A percentile compares a stretch with the other conserved stretches of the same genome.
phyloP scores from a whole-genome alignment of 2,113 vertebrate genomes.

The Myanophis thanlyinensis region DNA sequence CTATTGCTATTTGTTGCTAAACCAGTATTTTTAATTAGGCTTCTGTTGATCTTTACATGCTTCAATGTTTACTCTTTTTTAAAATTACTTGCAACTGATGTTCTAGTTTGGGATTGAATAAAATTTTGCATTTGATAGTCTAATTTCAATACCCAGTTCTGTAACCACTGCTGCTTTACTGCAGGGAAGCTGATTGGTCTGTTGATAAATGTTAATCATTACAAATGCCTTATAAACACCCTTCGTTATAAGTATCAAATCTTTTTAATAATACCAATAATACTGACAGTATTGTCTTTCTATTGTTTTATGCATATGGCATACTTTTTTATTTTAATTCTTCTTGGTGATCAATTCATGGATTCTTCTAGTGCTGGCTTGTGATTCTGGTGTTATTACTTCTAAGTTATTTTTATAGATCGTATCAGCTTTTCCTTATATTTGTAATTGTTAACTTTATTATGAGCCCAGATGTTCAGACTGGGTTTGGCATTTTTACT shows the following conservation, averaged over 20 bases:
- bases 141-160: neutral
- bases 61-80: too few relatives aligned
- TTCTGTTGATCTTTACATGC: too few relatives aligned
- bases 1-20: neutral
- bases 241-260: too few relatives aligned
- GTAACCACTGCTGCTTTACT: neutral
- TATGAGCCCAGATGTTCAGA: neutral
- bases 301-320: too few relatives aligned
- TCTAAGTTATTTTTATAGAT: neutral
- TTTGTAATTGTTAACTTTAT: neutral
- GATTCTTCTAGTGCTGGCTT: neutral
- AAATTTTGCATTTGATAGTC: neutral
- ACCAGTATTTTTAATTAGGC: too few relatives aligned
- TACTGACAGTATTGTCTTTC: too few relatives aligned
- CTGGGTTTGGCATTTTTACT: neutral
- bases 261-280: too few relatives aligned
- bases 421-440: neutral
- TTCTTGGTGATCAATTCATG: neutral
- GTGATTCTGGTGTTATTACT: neutral
- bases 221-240: too few relatives aligned
- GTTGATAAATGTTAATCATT: too few relatives aligned
- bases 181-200: too few relatives aligned
- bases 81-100: too few relatives aligned
- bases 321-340: neutral
- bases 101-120: neutral